Base-by-base conservation (phyloP, 2,888 invertebrate species). In the Pristionchus maxplancki region DNA sequence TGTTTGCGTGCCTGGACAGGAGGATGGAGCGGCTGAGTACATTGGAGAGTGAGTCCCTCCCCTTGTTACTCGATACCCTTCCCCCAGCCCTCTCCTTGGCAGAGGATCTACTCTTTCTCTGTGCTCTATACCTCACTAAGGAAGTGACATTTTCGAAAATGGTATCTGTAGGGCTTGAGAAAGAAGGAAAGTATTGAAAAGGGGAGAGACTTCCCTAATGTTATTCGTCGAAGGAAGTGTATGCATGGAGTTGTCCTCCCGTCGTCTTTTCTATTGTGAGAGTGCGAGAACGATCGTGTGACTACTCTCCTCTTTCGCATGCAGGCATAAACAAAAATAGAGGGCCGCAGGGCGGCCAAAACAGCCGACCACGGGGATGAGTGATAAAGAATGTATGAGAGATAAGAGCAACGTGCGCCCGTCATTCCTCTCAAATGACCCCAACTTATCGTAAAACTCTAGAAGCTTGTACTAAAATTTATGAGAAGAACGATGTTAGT, bases 1-100 rank as follows among this genome's bases (percentile, higher is more conserved):
- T 95, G 96, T 97, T 74, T 97, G 97, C 95, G 96, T 97, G 40
- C 97, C 97, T 0, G 97, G 97, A 0, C 97, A 97, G 95, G 97
- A 97, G 94, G 97, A 97, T 95, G 96, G 97, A 94, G 97, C 97
- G 13, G 92, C 93, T 24, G 94, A 94, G 89, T 93, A 90, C 86
- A 90, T 91, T 44, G 93, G 93, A 90, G 93, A 93, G 92, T 93
- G 48, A 88, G 92, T 44, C 11, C n/a, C n/a, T 44, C 6, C 44
- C 8, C 6, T 6, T 89, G 31, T 62, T 24, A 58, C 62, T 78
- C 37, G 78, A 58, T 58, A 58, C 24, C 48, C 48, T 8, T n/a
- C 81, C 81, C 40, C 71, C 34, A 20, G 31, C 71, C 71, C 67
- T 13, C 71, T 71, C 71, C 0, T 24, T 58, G 58, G 58, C 20